These are phyloP conservation scores for Parazoanthus darwini DNA, from an alignment of 92 coral and sea anemone species.

Conservation along the genomic window DNA sequence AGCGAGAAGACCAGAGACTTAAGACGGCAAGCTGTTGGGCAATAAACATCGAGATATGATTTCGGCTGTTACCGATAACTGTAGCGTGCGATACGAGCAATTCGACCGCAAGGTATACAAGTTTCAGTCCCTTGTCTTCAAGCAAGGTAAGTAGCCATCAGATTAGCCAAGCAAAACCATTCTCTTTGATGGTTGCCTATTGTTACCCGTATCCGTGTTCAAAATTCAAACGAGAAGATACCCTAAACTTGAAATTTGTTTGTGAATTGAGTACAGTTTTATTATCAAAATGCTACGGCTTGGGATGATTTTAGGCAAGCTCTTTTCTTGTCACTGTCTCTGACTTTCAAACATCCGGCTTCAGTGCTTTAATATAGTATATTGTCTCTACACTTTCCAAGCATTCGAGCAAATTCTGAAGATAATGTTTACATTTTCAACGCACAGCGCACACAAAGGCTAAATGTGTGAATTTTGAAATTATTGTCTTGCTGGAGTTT, in stretches of 20 bases:
- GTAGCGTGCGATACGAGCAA: constrained; percentile 57
- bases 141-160: constrained; percentile 50
- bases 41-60: constrained; percentile 40
- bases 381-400: not conserved
- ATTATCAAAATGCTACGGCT: not conserved
- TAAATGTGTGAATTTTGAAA: not conserved
- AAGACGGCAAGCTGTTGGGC: not conserved
- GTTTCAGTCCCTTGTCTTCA: constrained; percentile 62
- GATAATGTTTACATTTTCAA: not conserved
- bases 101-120: constrained; percentile 61
- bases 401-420: not conserved
- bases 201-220: not conserved
- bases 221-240: not conserved
- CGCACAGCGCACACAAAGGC: not conserved
- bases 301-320: not conserved
- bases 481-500: not conserved
- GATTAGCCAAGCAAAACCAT: not conserved
- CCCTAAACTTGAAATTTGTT: not conserved
- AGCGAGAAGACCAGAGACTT: not conserved
- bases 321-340: not conserved
- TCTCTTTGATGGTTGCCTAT: not conserved
- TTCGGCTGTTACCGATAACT: constrained; percentile 51
- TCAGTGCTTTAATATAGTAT: not conserved
- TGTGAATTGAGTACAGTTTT: not conserved
- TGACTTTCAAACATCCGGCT: not conserved